These are phyloP conservation scores for Zaprionus camerounensis DNA, from an alignment of 1,140 invertebrate species.

Conservation along the genomic window DNA sequence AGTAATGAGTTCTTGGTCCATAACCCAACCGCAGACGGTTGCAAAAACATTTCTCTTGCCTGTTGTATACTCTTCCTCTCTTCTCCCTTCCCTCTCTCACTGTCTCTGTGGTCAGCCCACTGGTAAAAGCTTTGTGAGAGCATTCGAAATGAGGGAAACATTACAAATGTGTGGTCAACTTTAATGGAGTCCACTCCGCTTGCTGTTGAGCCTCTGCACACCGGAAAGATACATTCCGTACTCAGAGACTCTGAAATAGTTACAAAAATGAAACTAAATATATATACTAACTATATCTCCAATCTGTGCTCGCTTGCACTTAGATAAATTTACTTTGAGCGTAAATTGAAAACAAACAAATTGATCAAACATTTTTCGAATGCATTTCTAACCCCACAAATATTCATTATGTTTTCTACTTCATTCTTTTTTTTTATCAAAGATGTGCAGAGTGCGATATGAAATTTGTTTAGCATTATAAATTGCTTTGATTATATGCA, in stretches of 20 bases:
- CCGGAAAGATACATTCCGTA: conserved; percentile 1
- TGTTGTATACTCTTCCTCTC: neutral
- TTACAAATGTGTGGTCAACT: conserved; percentile 57
- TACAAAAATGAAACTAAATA: neutral
- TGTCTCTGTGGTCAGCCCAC: neutral
- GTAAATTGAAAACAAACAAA: conserved; percentile 74
- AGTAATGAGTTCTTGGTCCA: conserved; percentile 47
- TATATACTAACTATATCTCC: neutral
- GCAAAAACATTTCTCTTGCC: conserved; percentile 32
- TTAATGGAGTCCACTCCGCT: conserved; percentile 35
- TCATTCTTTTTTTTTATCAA: conserved; percentile 28
- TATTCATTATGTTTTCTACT: conserved; percentile 1
- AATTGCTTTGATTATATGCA: conserved; percentile 60
- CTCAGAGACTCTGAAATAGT: neutral
- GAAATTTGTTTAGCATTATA: conserved; percentile 55
- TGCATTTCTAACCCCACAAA: conserved; percentile 33
- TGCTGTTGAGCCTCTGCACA: neutral
- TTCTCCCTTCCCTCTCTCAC: neutral
- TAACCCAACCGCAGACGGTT: conserved; percentile 59
- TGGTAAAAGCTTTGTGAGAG: conserved; percentile 18
- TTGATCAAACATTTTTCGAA: conserved; percentile 44
- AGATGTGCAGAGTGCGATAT: conserved; percentile 50
- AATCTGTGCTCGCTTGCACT: conserved; percentile 28
- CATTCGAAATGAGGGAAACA: conserved; percentile 50
- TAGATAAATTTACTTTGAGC: conserved; percentile 55